These are phyloP conservation scores for Palythoa heliodiscus DNA, from an alignment of 92 coral and sea anemone genomes.

Conservation along the genomic window DNA sequence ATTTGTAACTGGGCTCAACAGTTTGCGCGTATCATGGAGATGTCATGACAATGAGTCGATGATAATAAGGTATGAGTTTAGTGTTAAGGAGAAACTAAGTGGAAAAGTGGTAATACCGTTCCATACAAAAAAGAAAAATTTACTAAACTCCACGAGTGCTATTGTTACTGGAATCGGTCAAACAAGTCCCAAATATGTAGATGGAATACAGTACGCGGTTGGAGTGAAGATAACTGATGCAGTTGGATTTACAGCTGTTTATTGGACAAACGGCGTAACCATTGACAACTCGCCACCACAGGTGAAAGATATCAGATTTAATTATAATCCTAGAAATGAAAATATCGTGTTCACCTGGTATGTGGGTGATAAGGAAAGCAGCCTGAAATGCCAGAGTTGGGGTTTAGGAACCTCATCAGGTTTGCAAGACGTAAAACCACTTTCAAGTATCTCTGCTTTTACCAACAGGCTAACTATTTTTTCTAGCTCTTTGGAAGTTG, in stretches of 20 bases:
- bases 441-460: constrained; percentile 46
- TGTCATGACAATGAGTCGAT: constrained; percentile 83
- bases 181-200: constrained; percentile 47
- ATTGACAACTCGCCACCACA: constrained; percentile 89
- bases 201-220: constrained; percentile 69
- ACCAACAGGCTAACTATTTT: constrained; percentile 37
- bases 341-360: constrained; percentile 67
- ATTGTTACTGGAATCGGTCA: constrained; percentile 74
- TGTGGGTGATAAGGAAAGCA: constrained; percentile 73
- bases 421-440: constrained; percentile 54
- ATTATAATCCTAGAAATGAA: constrained; percentile 62
- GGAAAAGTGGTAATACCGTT: constrained; percentile 69
- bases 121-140: constrained; percentile 54
- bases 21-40: constrained; percentile 68
- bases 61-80: constrained; percentile 67
- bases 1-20: constrained; percentile 66
- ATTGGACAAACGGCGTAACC: constrained; percentile 87
- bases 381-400: constrained; percentile 69
- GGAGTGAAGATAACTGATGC: constrained; percentile 77
- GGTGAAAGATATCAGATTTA: constrained; percentile 60
- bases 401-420: constrained; percentile 79
- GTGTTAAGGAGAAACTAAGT: constrained; percentile 65
- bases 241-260: constrained; percentile 62
- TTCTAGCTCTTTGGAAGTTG: constrained; percentile 61
- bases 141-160: constrained; percentile 64